phyloP scores from a whole-genome alignment of 1,140 invertebrate genomes.

The Saccostrea cuccullata region DNA sequence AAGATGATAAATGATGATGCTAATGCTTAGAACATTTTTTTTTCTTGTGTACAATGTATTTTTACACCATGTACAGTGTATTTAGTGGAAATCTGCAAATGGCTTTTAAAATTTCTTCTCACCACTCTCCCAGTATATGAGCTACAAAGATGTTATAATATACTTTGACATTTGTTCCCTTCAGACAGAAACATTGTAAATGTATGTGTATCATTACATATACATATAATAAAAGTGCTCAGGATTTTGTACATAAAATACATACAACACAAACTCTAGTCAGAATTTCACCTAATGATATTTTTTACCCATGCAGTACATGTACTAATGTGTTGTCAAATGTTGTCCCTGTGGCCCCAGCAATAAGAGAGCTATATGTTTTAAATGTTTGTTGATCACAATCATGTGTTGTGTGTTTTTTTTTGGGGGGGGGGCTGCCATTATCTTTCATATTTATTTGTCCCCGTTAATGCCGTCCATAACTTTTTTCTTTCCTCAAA shows the following conservation, averaged over 20 bases:
- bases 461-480: neutral
- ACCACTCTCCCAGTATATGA: no score
- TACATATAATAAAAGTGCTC: neutral
- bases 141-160: no score
- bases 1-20: no score
- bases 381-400: neutral
- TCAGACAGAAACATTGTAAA: no score
- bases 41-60: no score
- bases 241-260: neutral
- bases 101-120: no score
- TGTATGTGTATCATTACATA: no score
- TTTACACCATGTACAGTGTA: no score
- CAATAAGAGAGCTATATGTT: neutral
- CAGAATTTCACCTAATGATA: neutral
- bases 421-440: no score
- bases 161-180: no score
- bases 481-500: neutral
- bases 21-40: no score
- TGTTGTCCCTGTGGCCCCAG: neutral
- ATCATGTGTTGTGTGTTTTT: neutral
- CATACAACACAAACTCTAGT: slow-evolving; percentile 4
- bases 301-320: neutral
- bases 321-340: neutral
- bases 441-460: neutral
- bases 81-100: no score